Evolutionary conservation across 2,113 vertebrate genomes (phyloP), one percentile per base, ranked within the genome.

Genomic region (Pavo muticus): DNA sequence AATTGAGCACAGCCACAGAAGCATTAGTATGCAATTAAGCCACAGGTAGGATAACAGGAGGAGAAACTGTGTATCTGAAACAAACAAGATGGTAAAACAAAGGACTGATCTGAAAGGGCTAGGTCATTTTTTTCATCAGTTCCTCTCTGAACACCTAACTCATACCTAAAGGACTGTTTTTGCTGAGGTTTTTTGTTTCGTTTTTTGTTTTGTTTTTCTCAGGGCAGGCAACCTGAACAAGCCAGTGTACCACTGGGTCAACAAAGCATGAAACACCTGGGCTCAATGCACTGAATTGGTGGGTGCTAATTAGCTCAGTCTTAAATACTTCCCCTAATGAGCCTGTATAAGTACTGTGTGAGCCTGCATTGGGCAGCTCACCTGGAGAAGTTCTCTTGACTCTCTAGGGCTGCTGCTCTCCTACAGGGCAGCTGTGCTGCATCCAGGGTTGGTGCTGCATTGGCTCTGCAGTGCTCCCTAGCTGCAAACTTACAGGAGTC

Each of bases 231-330:
- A 84, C 71, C 94, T 78, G 81, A 84, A 90, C 48, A 70, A 94
- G 76, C 56, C 75, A 75, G 61, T 59, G 64, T 85, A 86, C 90
- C 75, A 77, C 40, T 56, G 91, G 56, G 47, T 24, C 69, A 88
- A 80, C 69, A 88, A 75, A 61, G 67, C 17, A 1, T 50, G 25
- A 87, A 91, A 91, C 60, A 89, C 84, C 80, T 64, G 47, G 48
- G 50, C 9, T 90, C 79, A 93, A 88, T 29, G 57, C 47, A 69
- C 85, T 84, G 70, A 95, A 89, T 82, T 48, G 40, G 14, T 73
- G 95, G 23, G 54, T 75, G 70, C 57, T 96, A 97, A 97, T 97
- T 92, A 97, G 48, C 93, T 97, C 86, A 90, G 78, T 87, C 96
- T 96, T 83, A 60, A 95, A 89, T 94, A 80, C 87, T 86, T 84